phyloP scores from a whole-genome alignment of 2,113 vertebrate genomes.

The Oryzias melastigma region DNA sequence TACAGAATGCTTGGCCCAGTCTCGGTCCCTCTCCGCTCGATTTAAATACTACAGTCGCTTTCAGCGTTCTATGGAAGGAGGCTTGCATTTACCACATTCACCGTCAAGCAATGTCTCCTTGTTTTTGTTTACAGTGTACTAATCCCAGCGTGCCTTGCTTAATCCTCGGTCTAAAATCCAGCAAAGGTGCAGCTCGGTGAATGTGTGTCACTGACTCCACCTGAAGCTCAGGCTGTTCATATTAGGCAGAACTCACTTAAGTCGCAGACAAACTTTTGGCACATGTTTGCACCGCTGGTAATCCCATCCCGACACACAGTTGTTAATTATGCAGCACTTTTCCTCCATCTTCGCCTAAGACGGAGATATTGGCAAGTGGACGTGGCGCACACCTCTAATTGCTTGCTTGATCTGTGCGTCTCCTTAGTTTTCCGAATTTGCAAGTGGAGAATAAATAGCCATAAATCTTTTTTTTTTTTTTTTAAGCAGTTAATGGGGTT shows the following conservation, averaged over 20 bases:
- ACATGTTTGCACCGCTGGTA: constrained; percentile 36
- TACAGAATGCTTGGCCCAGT: constrained; percentile 76
- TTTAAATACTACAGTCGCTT: constrained; percentile 79
- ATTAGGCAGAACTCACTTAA: constrained; percentile 49
- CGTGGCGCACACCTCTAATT: constrained; percentile 48
- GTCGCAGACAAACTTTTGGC: constrained; percentile 39
- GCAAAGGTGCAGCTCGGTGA: constrained; percentile 21
- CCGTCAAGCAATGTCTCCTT: constrained; percentile 58
- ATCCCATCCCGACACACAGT: constrained; percentile 46
- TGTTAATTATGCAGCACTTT: constrained; percentile 53
- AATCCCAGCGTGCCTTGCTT: constrained; percentile 44
- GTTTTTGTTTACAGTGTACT: constrained; percentile 71
- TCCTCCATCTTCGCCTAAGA: constrained; percentile 48
- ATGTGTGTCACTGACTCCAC: constrained; percentile 43
- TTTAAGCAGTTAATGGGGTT: constrained; percentile 75
- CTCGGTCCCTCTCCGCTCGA: constrained; percentile 71
- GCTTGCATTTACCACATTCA: constrained; percentile 59
- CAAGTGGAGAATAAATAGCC: constrained; percentile 56
- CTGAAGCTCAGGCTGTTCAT: constrained; percentile 48
- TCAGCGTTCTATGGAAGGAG: constrained; percentile 69
- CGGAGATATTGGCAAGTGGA: constrained; percentile 51
- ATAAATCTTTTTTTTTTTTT: constrained; percentile 72
- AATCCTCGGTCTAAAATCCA: constrained; percentile 42
- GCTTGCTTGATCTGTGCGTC: constrained; percentile 49
- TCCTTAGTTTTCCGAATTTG: constrained; percentile 48